Base-by-base conservation (phyloP, 1,140 invertebrate species). In the Gyrodactylus salaris region DNA sequence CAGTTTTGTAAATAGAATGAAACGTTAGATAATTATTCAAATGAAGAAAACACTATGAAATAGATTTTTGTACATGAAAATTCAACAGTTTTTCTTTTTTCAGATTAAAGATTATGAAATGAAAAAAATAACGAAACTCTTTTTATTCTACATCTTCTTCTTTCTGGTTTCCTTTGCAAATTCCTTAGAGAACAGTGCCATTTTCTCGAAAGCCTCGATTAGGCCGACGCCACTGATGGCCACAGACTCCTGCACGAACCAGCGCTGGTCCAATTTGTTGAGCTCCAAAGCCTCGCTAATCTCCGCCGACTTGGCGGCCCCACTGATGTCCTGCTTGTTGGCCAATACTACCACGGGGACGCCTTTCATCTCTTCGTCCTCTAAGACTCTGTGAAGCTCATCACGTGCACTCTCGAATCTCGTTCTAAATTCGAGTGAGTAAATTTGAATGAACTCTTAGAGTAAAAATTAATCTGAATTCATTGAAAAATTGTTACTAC, bases 181-280 rank as follows among this genome's bases (percentile, higher is more conserved):
- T 75, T 82, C 77, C 22, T 21, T 70, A 1, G 27, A 26, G 1
- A 74, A 1, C 22, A 2, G 20, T 21, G n/a, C 70, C n/a, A 80
- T 73, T 68, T 77, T 75, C 20, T 77, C 68, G 76, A 80, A 76
- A 20, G 69, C 76, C 34, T 80, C 79, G 23, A 76, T 78, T 16
- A 80, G 54, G n/a, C 79, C 79, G 0, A 78, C 78, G 16, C 78
- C 79, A 20, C 71, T 76, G 1, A 73, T 74, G 26, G 78, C 79
- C 73, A 76, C 77, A 25, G 77, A 74, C 2, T 75, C 76, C 68
- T 79, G 77, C 0, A 80, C 68, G 70, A 77, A 74, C 79, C 79
- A 79, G 68, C 76, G 70, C 70, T 21, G 21, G 26, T 75, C 73
- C 2, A 77, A 25, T 34, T 78, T 76, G 20, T 75, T 73, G 26